These are phyloP conservation scores for Phrynocephalus versicolor DNA, from an alignment of 2,113 vertebrate species.

Conservation along the genomic window DNA sequence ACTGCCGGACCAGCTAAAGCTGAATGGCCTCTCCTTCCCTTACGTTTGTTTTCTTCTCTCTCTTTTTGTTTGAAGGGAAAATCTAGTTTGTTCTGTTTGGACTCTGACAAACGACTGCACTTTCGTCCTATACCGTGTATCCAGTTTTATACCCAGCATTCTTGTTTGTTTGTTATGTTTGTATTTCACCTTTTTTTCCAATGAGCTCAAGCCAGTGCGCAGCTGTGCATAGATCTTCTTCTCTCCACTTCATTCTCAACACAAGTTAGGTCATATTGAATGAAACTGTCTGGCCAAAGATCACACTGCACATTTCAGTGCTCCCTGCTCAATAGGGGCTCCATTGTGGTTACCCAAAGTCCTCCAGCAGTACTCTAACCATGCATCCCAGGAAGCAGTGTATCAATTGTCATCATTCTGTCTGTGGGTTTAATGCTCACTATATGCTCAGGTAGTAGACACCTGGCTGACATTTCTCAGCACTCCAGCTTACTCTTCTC, in stretches of 20 bases:
- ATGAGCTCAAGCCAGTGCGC: background rate
- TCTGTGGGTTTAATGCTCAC: background rate
- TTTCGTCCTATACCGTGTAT: too few relatives aligned
- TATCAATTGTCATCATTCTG: background rate
- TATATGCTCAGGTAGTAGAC: background rate
- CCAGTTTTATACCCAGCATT: background rate
- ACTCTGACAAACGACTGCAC: slow-evolving; percentile 70
- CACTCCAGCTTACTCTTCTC: background rate
- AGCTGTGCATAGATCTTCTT: background rate
- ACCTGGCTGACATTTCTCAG: too few relatives aligned
- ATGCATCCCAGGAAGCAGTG: background rate
- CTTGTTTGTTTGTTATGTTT: background rate
- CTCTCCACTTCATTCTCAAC: background rate
- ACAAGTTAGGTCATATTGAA: background rate
- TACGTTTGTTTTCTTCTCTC: slow-evolving; percentile 31
- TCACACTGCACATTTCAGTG: too few relatives aligned
- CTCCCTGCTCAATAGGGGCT: too few relatives aligned
- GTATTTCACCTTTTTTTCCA: background rate
- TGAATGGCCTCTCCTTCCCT: slow-evolving; percentile 67
- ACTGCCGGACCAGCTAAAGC: slow-evolving; percentile 95
- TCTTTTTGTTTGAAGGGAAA: slow-evolving; percentile 73
- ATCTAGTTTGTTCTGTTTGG: slow-evolving; percentile 70
- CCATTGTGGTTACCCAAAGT: too few relatives aligned
- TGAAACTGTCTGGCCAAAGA: background rate
- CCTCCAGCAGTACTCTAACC: too few relatives aligned